Evolutionary conservation across 2,113 vertebrate genomes (phyloP), one percentile per base, ranked within the genome.

Genomic region (Gambusia holbrooki): DNA sequence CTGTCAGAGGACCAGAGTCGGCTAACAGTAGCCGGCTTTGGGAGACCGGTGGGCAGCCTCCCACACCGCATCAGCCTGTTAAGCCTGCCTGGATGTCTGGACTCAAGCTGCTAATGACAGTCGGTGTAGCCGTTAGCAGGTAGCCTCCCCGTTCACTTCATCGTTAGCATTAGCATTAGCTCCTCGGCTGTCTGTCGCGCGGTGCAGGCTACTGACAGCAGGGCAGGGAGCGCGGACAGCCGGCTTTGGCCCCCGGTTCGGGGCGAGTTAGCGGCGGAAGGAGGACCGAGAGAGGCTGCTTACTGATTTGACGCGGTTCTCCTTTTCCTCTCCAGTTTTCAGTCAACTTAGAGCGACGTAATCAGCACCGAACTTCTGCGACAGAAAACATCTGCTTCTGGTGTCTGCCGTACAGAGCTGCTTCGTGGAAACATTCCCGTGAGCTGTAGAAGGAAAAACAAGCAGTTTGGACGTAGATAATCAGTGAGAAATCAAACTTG

Each of bases 261-360:
- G 27, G 37, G 4, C 54, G 9, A 63, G 45, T 19, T 10, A 74
- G 62, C 54, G 58, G 71, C 74, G 58, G 77, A 75, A 22, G 72
- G 13, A 29, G 61, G 35, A 33, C 63, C 78, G 45, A 72, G 76
- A 72, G 15, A 70, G 72, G 80, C 64, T 67, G 64, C 94, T 95
- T 94, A 94, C 94, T 91, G 93, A 89, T 94, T 92, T 81, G 93
- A 93, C 89, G 94, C 90, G 69, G 86, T 93, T 94, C 94, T 94
- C 88, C 87, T 93, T 93, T 92, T 93, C 89, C 92, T 94, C 90
- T 92, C 92, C 93, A 94, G 93, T 88, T 94, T 93, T 90, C 85
- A 87, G 89, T 80, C 88, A 93, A 94, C 90, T 94, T 92, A 89
- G 87, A 92, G 78, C 91, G 92, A 88, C 74, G 73, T 69, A 85